These are phyloP conservation scores for Drosophila bipectinata DNA, from an alignment of 1,140 invertebrate genomes.

Conservation along the genomic window DNA sequence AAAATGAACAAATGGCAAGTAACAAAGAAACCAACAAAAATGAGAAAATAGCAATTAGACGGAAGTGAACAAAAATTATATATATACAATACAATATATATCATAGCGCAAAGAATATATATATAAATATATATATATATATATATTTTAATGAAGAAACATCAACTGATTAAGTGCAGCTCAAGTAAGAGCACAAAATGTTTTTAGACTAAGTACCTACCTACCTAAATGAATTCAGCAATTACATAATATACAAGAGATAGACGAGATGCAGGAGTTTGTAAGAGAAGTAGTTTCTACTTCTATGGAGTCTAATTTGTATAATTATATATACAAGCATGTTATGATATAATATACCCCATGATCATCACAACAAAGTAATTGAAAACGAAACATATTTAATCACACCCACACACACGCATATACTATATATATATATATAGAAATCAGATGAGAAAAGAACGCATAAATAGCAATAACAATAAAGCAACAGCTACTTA, in stretches of 20 bases:
- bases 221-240: constrained; percentile 72
- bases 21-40: constrained; percentile 32
- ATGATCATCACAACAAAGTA: constrained; percentile 66
- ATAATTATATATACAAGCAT: constrained; percentile 50
- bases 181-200: constrained; percentile 64
- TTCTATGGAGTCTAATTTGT: constrained; percentile 43
- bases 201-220: constrained; percentile 81
- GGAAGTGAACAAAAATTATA: constrained; percentile 46
- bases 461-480: constrained; percentile 67
- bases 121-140: constrained; percentile 66
- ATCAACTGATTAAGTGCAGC: constrained; percentile 71
- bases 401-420: constrained; percentile 44
- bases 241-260: constrained; percentile 53
- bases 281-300: constrained; percentile 18
- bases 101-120: constrained; percentile 61
- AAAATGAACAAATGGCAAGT: constrained; percentile 70
- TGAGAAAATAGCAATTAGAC: constrained; percentile 39
- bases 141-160: constrained; percentile 71
- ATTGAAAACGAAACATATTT: constrained; percentile 49
- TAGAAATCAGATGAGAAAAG: constrained; percentile 41
- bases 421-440: constrained; percentile 51
- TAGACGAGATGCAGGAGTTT: constrained; percentile 4
- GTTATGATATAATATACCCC: constrained; percentile 34
- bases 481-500: constrained; percentile 82
- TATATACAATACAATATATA: constrained; percentile 56